phyloP scores from a whole-genome alignment of 2,797 vertebrate species.

The Ptychadena robeensis region DNA sequence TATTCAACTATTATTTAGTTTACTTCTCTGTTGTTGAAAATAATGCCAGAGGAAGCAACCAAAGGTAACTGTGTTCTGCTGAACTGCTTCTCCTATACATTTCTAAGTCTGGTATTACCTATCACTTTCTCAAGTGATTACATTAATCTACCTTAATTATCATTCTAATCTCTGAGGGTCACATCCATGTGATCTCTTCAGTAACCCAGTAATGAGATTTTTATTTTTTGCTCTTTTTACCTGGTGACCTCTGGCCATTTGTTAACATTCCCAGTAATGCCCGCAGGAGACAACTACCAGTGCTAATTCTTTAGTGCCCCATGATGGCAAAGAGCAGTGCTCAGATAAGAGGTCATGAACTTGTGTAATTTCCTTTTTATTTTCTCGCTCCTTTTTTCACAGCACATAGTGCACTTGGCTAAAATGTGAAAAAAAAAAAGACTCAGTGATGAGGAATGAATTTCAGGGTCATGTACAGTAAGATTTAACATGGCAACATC shows the following conservation, averaged over 20 bases:
- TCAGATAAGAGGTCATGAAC: constrained; percentile 27
- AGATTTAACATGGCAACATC: neutral
- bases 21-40: no score
- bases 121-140: neutral
- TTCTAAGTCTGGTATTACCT: neutral
- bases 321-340: constrained; percentile 8
- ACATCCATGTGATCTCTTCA: neutral
- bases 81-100: no score
- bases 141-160: neutral
- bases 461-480: neutral
- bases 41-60: no score
- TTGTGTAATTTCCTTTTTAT: neutral
- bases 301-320: neutral
- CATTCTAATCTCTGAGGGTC: neutral
- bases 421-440: neutral
- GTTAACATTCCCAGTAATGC: neutral
- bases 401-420: neutral
- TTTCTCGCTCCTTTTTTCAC: neutral
- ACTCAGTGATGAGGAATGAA: neutral
- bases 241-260: neutral
- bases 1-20: no score
- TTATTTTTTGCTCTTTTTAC: neutral
- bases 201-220: neutral
- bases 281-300: neutral
- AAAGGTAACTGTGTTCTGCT: no score